Evolutionary conservation across 2,797 vertebrate genomes (phyloP), one percentile per base, ranked within the genome.

Genomic region (Sebastes kiyomatsui): DNA sequence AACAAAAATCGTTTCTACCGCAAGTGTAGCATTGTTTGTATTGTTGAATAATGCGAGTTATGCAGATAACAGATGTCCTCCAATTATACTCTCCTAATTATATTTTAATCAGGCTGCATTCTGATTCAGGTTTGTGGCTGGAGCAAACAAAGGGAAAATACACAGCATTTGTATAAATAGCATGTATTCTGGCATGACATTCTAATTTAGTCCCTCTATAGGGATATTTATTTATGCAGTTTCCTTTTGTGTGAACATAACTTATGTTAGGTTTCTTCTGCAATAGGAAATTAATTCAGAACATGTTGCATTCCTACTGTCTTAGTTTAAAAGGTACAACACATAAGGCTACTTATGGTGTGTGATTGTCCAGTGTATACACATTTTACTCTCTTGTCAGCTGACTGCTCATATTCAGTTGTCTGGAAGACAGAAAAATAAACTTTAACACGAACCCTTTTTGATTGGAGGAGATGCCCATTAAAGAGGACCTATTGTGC

Each of bases 1-100:
- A 69, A 72, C 4, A 82, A 79, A 79, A 80, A 78, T 77, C 28
- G 7, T 32, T 73, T 81, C 68, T 46, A 9, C 58, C 52, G 71
- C 27, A 18, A 23, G 23, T 54, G 35, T 64, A 67, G 71, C 60
- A 59, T 88, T 87, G 74, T 82, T 85, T 85, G 77, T 80, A 72
- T 72, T 87, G 65, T 69, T 84, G 76, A 85, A 79, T 87, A 87
- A 90, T 90, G 75, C 80, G 74, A 67, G 87, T 81, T 79, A 81
- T 85, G 73, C 60, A 72, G 79, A 91, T 90, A 92, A 88, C 91
- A 94, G 89, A 95, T 95, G 92, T 90, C 90, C 89, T 90, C 87
- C 86, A 91, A 93, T 95, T 94, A 92, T 80, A 81, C 68, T 67
- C 81, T 83, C 69, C 68, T 92, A 91, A 95, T 94, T 94, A 87